These are phyloP conservation scores for Drosophila helvetica DNA, from an alignment of 2,888 invertebrate genomes.

Conservation along the genomic window DNA sequence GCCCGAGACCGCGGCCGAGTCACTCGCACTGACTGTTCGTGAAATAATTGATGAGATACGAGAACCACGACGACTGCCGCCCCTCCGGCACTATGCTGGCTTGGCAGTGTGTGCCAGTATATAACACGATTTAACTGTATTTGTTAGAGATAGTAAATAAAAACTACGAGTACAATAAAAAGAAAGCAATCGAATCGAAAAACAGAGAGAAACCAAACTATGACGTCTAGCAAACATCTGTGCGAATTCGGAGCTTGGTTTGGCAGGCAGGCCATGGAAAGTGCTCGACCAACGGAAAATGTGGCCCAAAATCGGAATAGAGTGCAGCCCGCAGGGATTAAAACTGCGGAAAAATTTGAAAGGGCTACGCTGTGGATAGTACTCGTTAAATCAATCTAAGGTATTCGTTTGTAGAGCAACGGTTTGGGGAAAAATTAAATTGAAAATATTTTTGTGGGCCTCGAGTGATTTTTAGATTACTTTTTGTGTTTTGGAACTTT, in stretches of 20 bases:
- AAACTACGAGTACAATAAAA: background rate
- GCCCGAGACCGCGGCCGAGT: conserved; percentile 5
- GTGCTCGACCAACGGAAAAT: background rate
- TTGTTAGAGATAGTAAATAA: conserved; percentile 31
- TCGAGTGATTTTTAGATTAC: too few species aligned
- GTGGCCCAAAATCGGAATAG: background rate
- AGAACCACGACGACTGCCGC: conserved; percentile 4
- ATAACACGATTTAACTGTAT: conserved; percentile 3
- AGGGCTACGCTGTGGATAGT: too few species aligned
- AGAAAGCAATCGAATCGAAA: conserved; percentile 15
- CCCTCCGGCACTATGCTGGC: background rate
- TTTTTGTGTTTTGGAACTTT: too few species aligned
- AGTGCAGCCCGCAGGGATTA: too few species aligned
- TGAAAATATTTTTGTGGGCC: too few species aligned
- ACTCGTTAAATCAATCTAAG: too few species aligned
- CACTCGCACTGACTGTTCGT: conserved; percentile 19
- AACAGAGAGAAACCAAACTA: conserved; percentile 3
- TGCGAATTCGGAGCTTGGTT: conserved; percentile 13
- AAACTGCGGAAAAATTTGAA: too few species aligned
- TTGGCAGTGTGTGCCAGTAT: conserved; percentile 5
- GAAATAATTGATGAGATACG: conserved; percentile 59
- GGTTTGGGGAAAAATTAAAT: too few species aligned
- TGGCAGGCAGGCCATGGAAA: conserved; percentile 1
- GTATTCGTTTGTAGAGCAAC: too few species aligned
- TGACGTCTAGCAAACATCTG: conserved; percentile 48